Evolutionary conservation across 2,113 vertebrate genomes (phyloP).

Genomic region (Crotalus tigris): DNA sequence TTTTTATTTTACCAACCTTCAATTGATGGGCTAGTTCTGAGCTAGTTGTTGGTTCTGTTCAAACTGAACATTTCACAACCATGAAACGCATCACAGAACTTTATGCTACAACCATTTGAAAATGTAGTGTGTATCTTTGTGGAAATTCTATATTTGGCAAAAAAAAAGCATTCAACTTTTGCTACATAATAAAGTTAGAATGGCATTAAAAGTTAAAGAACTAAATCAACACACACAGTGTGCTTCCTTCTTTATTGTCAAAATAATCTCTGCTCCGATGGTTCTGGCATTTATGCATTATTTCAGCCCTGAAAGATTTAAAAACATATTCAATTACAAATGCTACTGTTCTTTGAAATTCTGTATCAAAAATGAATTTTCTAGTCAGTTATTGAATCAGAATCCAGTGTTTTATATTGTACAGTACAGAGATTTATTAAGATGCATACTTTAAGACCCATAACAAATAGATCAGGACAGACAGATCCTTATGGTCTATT

Average conservation of each 20-base stretch:
- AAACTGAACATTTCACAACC: not conserved
- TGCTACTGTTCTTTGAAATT: slow-evolving; percentile 17
- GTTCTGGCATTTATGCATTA: slow-evolving; percentile 53
- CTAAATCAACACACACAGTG: slow-evolving; percentile 46
- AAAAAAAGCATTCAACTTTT: slow-evolving; percentile 45
- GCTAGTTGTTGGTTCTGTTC: not conserved
- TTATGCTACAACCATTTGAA: not conserved
- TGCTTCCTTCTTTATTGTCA: slow-evolving; percentile 57
- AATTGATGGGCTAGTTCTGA: not conserved
- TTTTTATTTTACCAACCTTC: not conserved
- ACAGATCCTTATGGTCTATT: not conserved
- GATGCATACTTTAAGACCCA: not conserved
- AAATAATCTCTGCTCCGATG: slow-evolving; percentile 57
- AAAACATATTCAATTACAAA: slow-evolving; percentile 10
- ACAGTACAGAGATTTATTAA: accelerated
- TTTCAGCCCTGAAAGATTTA: slow-evolving; percentile 39
- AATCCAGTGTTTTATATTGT: not conserved
- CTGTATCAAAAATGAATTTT: slow-evolving; percentile 39
- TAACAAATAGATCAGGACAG: not conserved
- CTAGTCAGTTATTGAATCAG: slow-evolving; percentile 21
- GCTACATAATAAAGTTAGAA: slow-evolving; percentile 50
- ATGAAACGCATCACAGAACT: not conserved
- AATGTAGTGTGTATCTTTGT: slow-evolving; percentile 7
- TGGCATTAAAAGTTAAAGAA: slow-evolving; percentile 49
- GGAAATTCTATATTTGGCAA: slow-evolving; percentile 29